phyloP scores from a whole-genome alignment of 2,113 vertebrate species.

The Ammodytes marinus region DNA sequence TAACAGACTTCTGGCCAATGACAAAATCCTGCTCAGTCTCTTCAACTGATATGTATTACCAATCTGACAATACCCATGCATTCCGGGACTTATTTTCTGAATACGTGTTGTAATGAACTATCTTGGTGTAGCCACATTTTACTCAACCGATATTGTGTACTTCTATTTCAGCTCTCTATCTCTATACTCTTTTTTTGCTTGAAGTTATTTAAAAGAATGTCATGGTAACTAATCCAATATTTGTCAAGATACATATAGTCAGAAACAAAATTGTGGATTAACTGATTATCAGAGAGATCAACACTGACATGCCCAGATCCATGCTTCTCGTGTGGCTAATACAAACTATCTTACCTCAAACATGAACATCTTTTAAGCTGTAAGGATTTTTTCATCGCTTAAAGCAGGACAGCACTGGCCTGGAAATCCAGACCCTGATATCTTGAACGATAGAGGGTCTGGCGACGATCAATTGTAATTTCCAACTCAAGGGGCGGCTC shows the following conservation, averaged over 20 bases:
- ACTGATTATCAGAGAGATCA: not conserved
- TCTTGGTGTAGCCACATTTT: slow-evolving; percentile 28
- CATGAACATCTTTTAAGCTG: not conserved
- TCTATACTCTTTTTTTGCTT: slow-evolving; percentile 28
- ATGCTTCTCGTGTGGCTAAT: not conserved
- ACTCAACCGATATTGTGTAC: slow-evolving; percentile 15
- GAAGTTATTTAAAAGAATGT: no score
- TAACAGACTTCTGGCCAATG: not conserved
- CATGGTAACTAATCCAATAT: no score
- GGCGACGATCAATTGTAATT: no score
- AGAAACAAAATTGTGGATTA: not conserved
- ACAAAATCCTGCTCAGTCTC: not conserved
- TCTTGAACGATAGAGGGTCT: no score
- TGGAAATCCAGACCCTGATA: no score
- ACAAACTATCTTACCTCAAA: not conserved
- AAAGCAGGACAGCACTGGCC: not conserved
- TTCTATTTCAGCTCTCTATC: slow-evolving; percentile 39
- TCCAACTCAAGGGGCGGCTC: no score
- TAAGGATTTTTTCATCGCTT: not conserved
- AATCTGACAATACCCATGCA: slow-evolving; percentile 3
- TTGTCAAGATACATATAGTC: not conserved
- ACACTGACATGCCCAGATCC: not conserved
- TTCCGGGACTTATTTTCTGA: slow-evolving; percentile 43
- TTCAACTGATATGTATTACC: slow-evolving; percentile 25
- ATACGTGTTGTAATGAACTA: slow-evolving; percentile 59